Conservation (phyloP, 1,140 invertebrate genomes). For the Euborellia annulipes region DNA sequence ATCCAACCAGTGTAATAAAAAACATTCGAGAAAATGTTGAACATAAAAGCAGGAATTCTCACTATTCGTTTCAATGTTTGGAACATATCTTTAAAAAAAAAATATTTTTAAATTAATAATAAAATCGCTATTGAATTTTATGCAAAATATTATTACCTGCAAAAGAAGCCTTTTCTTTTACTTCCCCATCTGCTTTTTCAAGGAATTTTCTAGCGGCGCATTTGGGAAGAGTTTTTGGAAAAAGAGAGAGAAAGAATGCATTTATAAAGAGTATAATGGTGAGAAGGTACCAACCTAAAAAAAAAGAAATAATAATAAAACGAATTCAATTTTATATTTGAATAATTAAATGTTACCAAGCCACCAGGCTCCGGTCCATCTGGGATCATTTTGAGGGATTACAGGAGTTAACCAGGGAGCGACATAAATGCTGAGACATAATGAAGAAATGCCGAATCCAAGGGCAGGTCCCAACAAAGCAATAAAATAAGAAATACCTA, state of each 20-base stretch:
- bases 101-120: no score
- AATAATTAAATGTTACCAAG: slow-evolving; percentile 34
- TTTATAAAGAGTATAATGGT: slow-evolving; percentile 33
- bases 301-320: no score
- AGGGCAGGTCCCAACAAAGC: slow-evolving; percentile 53
- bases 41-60: no score
- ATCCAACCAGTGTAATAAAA: no score
- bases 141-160: no score
- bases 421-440: slow-evolving; percentile 50
- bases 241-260: slow-evolving; percentile 35
- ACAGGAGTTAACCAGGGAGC: slow-evolving; percentile 49
- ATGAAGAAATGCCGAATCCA: slow-evolving; percentile 50
- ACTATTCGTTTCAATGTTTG: no score
- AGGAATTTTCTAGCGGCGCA: slow-evolving; percentile 25
- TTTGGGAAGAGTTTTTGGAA: slow-evolving; percentile 37
- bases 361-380: slow-evolving; percentile 69
- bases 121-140: no score
- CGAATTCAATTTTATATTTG: no score
- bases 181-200: slow-evolving; percentile 13
- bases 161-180: slow-evolving; percentile 8
- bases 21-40: no score
- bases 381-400: slow-evolving; percentile 47
- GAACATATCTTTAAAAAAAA: no score
- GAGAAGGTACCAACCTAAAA: slow-evolving; percentile 43
- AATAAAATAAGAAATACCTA: slow-evolving; percentile 49